Conservation (phyloP, 2,113 vertebrate genomes). For the Kryptolebias marmoratus region DNA sequence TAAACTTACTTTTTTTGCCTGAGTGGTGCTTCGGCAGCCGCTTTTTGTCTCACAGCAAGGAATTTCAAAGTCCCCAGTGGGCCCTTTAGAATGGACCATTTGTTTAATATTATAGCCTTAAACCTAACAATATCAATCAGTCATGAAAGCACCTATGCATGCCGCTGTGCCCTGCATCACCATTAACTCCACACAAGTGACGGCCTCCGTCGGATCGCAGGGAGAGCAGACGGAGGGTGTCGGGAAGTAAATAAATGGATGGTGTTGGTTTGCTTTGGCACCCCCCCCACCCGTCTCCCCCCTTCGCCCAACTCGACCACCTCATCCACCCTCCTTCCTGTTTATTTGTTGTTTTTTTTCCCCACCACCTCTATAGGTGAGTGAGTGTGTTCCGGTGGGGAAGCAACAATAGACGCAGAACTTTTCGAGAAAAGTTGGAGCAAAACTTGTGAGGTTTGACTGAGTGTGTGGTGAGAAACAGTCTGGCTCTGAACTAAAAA, state of each 20-base stretch:
- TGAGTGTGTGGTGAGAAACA: constrained; percentile 4
- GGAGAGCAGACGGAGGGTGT: constrained; percentile 35
- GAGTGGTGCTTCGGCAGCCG: constrained; percentile 10
- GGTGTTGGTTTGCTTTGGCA: constrained; percentile 30
- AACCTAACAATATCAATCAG: constrained; percentile 77
- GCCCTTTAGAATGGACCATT: constrained; percentile 68
- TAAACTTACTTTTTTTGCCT: constrained; percentile 1
- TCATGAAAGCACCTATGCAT: constrained; percentile 69
- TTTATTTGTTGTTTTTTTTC: not conserved
- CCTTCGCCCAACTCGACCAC: not conserved
- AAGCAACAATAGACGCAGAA: constrained; percentile 1
- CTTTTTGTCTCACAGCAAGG: constrained; percentile 35
- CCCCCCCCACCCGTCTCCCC: not conserved
- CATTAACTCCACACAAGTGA: constrained; percentile 65
- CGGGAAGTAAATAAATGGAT: constrained; percentile 48
- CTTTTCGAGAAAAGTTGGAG: constrained; percentile 21
- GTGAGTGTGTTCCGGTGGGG: not conserved
- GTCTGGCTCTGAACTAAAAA: too few relatives aligned
- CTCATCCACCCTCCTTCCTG: not conserved
- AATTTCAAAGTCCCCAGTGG: constrained; percentile 29
- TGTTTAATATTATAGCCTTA: constrained; percentile 75
- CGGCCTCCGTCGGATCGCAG: constrained; percentile 35
- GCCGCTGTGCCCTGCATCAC: constrained; percentile 62
- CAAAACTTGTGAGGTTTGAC: not conserved
- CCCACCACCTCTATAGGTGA: constrained; percentile 5